Conservation (phyloP, 2,888 invertebrate genomes). For the Dolomedes plantarius region DNA sequence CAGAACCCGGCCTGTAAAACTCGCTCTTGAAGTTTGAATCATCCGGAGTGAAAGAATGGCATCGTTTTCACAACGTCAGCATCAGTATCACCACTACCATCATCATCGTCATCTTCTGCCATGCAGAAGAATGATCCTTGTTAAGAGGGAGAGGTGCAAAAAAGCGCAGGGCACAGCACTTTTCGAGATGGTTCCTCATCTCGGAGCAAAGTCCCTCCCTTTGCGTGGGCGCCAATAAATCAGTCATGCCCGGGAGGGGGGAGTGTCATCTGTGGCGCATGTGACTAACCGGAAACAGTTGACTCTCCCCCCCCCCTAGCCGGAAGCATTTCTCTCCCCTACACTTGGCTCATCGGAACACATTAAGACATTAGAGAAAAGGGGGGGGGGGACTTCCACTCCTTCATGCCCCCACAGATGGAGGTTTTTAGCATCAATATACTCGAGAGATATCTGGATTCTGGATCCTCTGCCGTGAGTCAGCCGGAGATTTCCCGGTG, state of each 20-base stretch:
- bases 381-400: not conserved
- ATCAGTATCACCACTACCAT: too few relatives aligned
- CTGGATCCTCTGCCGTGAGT: not conserved
- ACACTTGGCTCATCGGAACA: conserved; percentile 2
- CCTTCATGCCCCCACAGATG: not conserved
- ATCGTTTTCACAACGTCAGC: too few relatives aligned
- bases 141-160: not conserved
- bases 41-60: too few relatives aligned
- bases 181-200: not conserved
- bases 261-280: conserved; percentile 11
- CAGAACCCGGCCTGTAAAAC: too few relatives aligned
- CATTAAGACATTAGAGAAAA: conserved; percentile 6
- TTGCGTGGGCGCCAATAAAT: conserved; percentile 6
- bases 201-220: not conserved
- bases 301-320: not conserved
- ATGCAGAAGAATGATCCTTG: not conserved
- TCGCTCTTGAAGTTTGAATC: too few relatives aligned
- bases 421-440: not conserved
- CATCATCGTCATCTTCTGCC: not conserved
- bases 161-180: not conserved
- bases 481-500: too few relatives aligned
- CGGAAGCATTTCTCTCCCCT: conserved; percentile 1
- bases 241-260: not conserved
- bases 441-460: not conserved
- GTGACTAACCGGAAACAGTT: conserved; percentile 18